Evolutionary conservation across 2,888 invertebrate genomes (phyloP).

Genomic region (Brachyptera risi): DNA sequence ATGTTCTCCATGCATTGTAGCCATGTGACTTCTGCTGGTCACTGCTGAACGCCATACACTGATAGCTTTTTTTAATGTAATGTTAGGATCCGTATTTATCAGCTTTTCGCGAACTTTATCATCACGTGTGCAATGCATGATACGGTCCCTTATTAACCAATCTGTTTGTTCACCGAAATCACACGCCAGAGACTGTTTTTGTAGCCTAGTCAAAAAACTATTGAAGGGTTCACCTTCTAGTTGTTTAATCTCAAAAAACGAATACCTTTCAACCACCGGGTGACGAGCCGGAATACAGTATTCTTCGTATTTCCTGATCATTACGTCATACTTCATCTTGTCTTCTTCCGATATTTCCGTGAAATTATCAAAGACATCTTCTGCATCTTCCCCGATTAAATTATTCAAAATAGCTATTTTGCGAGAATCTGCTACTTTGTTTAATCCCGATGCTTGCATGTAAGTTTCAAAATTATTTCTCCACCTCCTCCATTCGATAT

Average conservation of each 20-base stretch:
- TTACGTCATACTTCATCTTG: neutral
- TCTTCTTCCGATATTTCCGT: neutral
- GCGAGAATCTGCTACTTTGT: too few relatives aligned
- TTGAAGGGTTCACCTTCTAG: neutral
- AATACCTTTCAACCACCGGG: neutral
- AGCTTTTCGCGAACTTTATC: too few relatives aligned
- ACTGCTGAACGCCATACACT: neutral
- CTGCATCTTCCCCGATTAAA: slow-evolving; percentile 1
- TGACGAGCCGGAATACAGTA: neutral
- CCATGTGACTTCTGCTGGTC: neutral
- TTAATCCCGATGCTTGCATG: neutral
- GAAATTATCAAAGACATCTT: too few relatives aligned
- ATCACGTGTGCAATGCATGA: too few relatives aligned
- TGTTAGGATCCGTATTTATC: neutral
- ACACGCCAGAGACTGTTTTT: neutral
- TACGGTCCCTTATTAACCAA: too few relatives aligned
- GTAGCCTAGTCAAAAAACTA: neutral
- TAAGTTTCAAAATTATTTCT: too few relatives aligned
- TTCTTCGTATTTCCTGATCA: neutral
- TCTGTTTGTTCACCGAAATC: too few relatives aligned
- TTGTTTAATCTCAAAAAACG: neutral
- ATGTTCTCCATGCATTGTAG: neutral
- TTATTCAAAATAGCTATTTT: neutral
- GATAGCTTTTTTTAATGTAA: neutral
- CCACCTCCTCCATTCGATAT: too few relatives aligned